Conservation (phyloP, 2,888 invertebrate species). For the Rhimphoctona megacephalus region DNA sequence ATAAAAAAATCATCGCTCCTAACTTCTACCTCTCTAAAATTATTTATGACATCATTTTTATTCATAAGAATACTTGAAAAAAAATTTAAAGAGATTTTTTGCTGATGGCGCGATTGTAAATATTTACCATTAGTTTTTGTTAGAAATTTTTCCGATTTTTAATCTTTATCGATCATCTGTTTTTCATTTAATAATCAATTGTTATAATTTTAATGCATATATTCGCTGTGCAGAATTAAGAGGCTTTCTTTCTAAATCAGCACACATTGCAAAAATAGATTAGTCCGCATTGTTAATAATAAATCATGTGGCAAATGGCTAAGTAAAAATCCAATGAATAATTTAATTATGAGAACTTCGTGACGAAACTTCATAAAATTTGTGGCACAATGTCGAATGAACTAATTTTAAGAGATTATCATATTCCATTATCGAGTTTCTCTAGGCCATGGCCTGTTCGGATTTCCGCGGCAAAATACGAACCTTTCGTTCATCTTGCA, state of each 20-base stretch:
- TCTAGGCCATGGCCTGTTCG: background rate
- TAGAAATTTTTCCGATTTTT: background rate
- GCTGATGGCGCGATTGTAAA: too few species aligned
- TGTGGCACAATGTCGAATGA: background rate
- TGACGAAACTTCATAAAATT: background rate
- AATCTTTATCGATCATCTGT: background rate
- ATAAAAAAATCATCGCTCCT: background rate
- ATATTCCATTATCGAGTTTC: slow-evolving; percentile 30
- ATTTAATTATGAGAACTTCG: background rate
- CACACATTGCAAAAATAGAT: background rate
- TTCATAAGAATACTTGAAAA: too few species aligned
- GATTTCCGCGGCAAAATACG: slow-evolving; percentile 47
- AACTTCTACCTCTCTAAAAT: too few species aligned
- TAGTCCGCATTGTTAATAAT: background rate
- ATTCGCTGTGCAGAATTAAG: too few species aligned
- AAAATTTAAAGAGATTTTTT: too few species aligned
- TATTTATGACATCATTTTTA: too few species aligned
- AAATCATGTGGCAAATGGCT: background rate
- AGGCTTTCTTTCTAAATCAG: too few species aligned
- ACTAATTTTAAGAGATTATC: background rate
- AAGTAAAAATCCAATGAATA: too few species aligned
- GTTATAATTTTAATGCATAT: too few species aligned
- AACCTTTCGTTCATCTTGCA: background rate
- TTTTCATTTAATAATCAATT: too few species aligned
- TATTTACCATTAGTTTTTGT: too few species aligned